A percentile compares a stretch with the other conserved stretches of the same genome.
Evolutionary conservation across 2,113 vertebrate genomes (phyloP).

Genomic region (Dicrurus megarhynchus): DNA sequence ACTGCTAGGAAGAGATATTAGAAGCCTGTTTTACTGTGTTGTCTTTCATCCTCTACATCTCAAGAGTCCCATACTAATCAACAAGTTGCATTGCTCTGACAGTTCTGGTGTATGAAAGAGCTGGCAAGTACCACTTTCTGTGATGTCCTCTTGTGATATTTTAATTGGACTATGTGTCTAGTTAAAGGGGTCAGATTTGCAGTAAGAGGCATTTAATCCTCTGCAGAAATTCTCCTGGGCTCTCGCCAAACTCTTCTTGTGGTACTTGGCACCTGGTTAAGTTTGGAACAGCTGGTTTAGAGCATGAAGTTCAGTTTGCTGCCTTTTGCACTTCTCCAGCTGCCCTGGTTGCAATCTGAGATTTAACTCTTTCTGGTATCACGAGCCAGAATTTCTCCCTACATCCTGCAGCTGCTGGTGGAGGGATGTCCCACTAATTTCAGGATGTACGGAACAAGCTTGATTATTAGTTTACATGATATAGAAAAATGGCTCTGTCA

Average conservation of each 20-base stretch:
- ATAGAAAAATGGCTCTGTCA: neutral
- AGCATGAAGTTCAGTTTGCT: slow-evolving; percentile 39
- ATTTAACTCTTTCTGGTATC: slow-evolving; percentile 34
- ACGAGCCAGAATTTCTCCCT: neutral
- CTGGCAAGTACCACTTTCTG: slow-evolving; percentile 22
- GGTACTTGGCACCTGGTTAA: slow-evolving; percentile 56
- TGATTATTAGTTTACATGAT: neutral
- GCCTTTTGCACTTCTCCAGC: slow-evolving; percentile 50
- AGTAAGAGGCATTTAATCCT: slow-evolving; percentile 63
- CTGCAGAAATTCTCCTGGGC: slow-evolving; percentile 50
- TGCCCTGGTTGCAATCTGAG: slow-evolving; percentile 25
- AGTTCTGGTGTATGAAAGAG: slow-evolving; percentile 25
- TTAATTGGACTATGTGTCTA: slow-evolving; percentile 57
- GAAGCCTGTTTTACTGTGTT: slow-evolving; percentile 36
- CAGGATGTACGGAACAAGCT: neutral
- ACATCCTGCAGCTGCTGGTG: neutral
- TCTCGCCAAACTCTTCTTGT: slow-evolving; percentile 44
- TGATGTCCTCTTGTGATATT: slow-evolving; percentile 34
- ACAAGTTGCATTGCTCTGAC: slow-evolving; percentile 38
- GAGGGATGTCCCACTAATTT: neutral
- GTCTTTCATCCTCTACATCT: slow-evolving; percentile 5
- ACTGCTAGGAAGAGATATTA: slow-evolving; percentile 14
- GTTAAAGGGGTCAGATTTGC: slow-evolving; percentile 67
- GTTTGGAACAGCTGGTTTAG: slow-evolving; percentile 56
- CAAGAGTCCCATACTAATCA: slow-evolving; percentile 38